Percentiles rank a stretch among this genome's conserved stretches.
Conservation (phyloP, 2,888 invertebrate species). For the Tiliacea aurago region DNA sequence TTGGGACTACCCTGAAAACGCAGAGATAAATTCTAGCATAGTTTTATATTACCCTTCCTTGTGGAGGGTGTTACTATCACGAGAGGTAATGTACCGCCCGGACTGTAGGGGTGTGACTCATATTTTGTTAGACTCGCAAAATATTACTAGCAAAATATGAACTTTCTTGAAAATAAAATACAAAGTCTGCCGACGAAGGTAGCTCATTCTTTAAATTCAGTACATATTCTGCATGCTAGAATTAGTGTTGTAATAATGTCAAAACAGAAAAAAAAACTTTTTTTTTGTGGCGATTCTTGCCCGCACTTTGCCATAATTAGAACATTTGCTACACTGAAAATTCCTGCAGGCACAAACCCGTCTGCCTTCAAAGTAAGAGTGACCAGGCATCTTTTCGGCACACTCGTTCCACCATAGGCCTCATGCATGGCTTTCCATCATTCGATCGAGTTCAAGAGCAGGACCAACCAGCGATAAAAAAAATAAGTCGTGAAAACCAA, state of each 20-base stretch:
- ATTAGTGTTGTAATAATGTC: not conserved
- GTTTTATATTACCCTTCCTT: slow-evolving; percentile 24
- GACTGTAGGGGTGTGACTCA: not conserved
- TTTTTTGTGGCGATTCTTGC: not conserved
- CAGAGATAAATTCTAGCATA: slow-evolving; percentile 11
- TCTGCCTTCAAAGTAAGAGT: too few species aligned
- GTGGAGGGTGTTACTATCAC: not conserved
- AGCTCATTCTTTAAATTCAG: not conserved
- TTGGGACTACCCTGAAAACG: not conserved
- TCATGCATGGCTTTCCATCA: too few species aligned
- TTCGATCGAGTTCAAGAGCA: too few species aligned
- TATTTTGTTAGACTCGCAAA: not conserved
- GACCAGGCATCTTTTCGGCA: too few species aligned
- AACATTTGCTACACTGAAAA: not conserved
- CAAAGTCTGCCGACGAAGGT: not conserved
- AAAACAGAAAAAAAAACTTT: not conserved
- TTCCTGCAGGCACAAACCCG: too few species aligned
- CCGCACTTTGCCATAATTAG: not conserved
- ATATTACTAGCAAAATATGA: not conserved
- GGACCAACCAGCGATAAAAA: too few species aligned
- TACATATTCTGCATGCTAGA: not conserved
- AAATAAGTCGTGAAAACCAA: too few species aligned
- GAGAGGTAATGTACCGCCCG: not conserved
- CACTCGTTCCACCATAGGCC: too few species aligned
- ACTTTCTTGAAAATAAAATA: not conserved